Base-by-base conservation (phyloP, 2,797 vertebrate species). In the Anabas testudineus region DNA sequence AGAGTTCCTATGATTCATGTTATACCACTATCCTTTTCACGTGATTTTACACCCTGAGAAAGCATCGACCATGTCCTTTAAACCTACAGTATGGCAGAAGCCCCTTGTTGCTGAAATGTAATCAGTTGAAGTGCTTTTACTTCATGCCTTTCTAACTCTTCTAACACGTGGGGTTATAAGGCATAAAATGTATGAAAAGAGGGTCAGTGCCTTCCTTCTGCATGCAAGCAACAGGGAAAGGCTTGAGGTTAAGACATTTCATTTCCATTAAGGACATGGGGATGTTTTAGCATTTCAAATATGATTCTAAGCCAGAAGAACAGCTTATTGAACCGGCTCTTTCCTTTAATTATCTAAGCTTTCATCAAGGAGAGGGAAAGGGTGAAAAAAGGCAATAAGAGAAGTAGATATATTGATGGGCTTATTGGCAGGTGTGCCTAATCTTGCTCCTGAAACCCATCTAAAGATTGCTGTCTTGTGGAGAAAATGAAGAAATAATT, bases 331-430 rank as follows among this genome's bases (percentile, higher is more conserved):
- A 91, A 81, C 83, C 68, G 24, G 65, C 60, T 81, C 81, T 78
- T 90, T 82, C 67, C 72, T 84, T 85, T 90, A 86, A 93, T 92
- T 91, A 91, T 71, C 54, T 58, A 75, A 73, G 78, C 82, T 82
- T 87, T 88, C 85, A 83, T 88, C 82, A 77, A 63, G 73, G 61
- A 71, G 56, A 28, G 56, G 32, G 58, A 64, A 42, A 46, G 65
- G 70, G 66, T 32, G 67, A 26, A 72, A 80, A 83, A 79, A 80
- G 46, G 68, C 82, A 88, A 88, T 88, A 80, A 81, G 77, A 63
- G 55, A 65, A 66, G 65, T 22, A 69, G 80, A 86, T 84, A 61
- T 90, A 90, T 90, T 78, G 91, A 91, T 12, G 48, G 30, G 53
- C 7, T 24, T 87, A 92, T 89, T 87, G 91, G 75, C 91, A 87